Conservation (phyloP, 2,797 vertebrate genomes). For the Sarcoramphus papa region DNA sequence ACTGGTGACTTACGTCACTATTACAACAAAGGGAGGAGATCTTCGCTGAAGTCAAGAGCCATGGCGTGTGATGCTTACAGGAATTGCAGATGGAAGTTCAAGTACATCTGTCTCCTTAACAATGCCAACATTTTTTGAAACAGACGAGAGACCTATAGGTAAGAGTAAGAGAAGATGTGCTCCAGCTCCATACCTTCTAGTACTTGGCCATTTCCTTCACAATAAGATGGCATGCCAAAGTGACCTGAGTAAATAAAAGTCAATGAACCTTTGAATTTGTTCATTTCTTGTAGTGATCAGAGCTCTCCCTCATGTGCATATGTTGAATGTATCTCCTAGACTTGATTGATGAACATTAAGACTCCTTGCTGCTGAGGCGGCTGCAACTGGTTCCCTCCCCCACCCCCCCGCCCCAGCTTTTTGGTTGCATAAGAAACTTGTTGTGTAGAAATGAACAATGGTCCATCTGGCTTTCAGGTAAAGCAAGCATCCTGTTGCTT, state of each 20-base stretch:
- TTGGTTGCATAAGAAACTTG: neutral
- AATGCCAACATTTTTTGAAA: neutral
- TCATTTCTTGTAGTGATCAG: neutral
- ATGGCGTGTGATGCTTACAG: neutral
- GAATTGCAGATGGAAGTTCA: neutral
- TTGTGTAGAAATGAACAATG: neutral
- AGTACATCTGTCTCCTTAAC: neutral
- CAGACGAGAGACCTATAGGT: neutral
- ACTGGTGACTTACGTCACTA: neutral
- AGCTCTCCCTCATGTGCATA: neutral
- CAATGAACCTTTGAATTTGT: neutral
- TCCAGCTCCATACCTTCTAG: neutral
- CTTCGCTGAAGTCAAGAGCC: neutral
- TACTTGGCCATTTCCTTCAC: neutral
- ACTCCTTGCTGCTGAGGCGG: neutral
- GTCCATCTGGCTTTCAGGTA: neutral
- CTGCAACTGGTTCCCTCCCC: neutral
- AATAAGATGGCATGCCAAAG: neutral
- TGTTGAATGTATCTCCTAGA: neutral
- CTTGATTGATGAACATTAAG: neutral
- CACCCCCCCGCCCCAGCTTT: accelerated
- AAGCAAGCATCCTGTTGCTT: neutral
- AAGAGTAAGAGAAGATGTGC: neutral
- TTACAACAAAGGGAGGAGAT: neutral
- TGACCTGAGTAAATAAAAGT: neutral